Percentiles rank a stretch among this genome's conserved stretches.
Conservation (phyloP, 2,797 vertebrate species). For the Pseudochaenichthys georgianus region DNA sequence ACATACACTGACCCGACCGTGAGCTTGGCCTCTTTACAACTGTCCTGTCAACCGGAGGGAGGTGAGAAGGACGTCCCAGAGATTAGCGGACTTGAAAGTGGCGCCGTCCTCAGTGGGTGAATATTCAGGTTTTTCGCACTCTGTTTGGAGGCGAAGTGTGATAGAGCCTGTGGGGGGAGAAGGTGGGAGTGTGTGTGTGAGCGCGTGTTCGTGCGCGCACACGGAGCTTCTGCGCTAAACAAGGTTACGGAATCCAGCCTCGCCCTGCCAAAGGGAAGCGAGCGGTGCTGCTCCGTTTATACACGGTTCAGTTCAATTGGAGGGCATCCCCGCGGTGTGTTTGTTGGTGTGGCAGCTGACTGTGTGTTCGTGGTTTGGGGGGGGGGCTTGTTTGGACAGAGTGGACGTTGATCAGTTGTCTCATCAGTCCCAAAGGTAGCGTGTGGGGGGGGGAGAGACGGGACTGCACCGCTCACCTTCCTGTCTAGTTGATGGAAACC, state of each 20-base stretch:
- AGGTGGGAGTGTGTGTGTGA: conserved; percentile 17
- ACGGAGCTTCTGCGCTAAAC: conserved; percentile 82
- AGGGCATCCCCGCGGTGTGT: conserved; percentile 75
- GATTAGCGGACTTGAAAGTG: conserved; percentile 70
- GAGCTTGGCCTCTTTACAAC: conserved; percentile 64
- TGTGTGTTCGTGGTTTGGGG: conserved; percentile 28
- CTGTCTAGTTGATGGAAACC: conserved; percentile 70
- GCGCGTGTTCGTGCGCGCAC: conserved; percentile 74
- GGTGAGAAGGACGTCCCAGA: conserved; percentile 66
- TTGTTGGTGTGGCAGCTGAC: conserved; percentile 14
- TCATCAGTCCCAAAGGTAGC: conserved; percentile 63
- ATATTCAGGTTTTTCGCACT: conserved; percentile 73
- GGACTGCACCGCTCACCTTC: conserved; percentile 65
- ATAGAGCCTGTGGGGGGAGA: conserved; percentile 3
- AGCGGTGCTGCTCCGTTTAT: conserved; percentile 66
- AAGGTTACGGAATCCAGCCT: conserved; percentile 85
- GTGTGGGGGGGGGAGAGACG: conserved; percentile 14
- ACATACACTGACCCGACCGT: conserved; percentile 58
- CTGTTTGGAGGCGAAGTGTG: conserved; percentile 56
- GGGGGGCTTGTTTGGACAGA: conserved; percentile 71
- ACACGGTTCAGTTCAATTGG: conserved; percentile 76
- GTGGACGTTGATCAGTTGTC: conserved; percentile 71
- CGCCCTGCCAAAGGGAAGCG: conserved; percentile 79
- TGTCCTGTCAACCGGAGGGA: conserved; percentile 55
- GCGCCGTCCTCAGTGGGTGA: conserved; percentile 60